These are phyloP conservation scores for Emydura subglobosa DNA, from an alignment of 2,113 vertebrate species.

Conservation along the genomic window DNA sequence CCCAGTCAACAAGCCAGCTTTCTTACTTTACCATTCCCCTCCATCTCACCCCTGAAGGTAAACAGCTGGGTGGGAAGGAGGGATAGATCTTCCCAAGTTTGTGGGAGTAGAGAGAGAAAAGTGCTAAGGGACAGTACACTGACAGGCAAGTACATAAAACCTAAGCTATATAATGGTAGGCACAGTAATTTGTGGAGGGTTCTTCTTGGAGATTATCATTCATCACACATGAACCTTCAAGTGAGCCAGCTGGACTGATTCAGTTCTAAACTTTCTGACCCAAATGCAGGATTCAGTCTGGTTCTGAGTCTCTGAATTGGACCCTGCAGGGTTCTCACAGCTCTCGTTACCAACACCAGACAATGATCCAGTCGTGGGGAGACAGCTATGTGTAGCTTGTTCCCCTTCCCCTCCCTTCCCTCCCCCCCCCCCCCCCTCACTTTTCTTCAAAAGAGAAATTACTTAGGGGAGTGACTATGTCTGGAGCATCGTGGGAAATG, in stretches of 20 bases:
- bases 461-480: neutral
- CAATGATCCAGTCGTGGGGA: neutral
- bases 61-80: fast-evolving
- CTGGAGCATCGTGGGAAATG: neutral
- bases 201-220: neutral
- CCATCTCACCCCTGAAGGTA: neutral
- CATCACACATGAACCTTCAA: neutral
- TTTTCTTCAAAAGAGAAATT: neutral
- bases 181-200: neutral
- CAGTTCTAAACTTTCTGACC: neutral
- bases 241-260: neutral
- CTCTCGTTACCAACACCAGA: neutral
- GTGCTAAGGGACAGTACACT: neutral
- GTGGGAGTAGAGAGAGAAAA: neutral
- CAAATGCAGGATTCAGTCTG: neutral
- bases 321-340: neutral
- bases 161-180: neutral
- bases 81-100: neutral
- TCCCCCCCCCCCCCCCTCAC: neutral
- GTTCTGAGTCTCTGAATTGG: neutral
- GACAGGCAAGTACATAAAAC: neutral
- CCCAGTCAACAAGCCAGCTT: neutral
- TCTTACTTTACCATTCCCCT: neutral
- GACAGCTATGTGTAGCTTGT: neutral
- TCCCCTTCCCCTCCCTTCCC: too few relatives aligned